These are phyloP conservation scores for Alligator sinensis DNA, from an alignment of 2,113 vertebrate genomes.

Conservation along the genomic window DNA sequence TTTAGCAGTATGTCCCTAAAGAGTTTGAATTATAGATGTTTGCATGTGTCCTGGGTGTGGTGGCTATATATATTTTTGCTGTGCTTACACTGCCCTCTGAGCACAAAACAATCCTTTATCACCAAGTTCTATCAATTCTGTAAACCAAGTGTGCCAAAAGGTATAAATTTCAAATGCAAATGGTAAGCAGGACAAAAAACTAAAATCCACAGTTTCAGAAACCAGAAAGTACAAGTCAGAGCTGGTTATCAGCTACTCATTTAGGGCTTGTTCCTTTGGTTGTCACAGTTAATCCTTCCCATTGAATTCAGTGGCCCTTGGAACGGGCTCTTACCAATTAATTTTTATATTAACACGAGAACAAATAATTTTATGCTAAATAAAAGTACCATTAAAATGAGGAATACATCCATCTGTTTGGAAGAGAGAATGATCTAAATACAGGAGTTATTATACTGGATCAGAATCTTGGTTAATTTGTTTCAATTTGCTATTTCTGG, in stretches of 20 bases:
- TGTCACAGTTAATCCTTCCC: neutral
- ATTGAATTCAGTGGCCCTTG: neutral
- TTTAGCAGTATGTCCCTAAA: neutral
- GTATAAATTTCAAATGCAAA: neutral
- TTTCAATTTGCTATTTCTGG: neutral
- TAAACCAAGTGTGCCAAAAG: rapidly evolving
- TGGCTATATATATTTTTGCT: neutral
- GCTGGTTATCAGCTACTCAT: neutral
- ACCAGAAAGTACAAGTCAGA: neutral
- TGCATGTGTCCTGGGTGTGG: neutral
- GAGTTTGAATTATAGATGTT: neutral
- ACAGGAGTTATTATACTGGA: neutral
- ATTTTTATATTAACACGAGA: neutral
- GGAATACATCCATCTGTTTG: rapidly evolving
- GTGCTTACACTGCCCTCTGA: neutral
- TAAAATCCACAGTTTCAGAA: neutral
- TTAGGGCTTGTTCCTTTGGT: neutral
- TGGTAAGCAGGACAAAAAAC: neutral
- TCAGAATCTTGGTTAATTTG: neutral
- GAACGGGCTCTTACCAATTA: neutral
- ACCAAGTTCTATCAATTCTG: neutral
- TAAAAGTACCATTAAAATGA: neutral
- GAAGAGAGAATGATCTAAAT: neutral
- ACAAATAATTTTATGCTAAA: neutral
- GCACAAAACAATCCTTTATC: neutral